Conservation (phyloP, 1,140 invertebrate genomes). For the Cydia splendana region DNA sequence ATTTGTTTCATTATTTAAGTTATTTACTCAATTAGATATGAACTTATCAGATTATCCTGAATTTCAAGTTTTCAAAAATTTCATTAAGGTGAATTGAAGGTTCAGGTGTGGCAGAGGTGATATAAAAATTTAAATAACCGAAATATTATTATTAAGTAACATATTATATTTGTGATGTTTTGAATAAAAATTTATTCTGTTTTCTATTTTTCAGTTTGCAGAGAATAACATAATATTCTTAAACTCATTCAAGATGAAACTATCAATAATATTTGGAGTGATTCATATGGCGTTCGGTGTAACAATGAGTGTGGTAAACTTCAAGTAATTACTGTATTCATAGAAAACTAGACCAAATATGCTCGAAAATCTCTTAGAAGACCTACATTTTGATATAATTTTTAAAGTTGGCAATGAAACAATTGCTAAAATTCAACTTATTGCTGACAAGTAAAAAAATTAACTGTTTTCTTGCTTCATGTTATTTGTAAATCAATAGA, state of each 20-base stretch:
- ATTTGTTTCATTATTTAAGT: too few species aligned
- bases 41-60: too few species aligned
- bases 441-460: not conserved
- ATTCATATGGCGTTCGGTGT: conserved; percentile 96
- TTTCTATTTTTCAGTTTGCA: conserved; percentile 84
- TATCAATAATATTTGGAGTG: conserved; percentile 95
- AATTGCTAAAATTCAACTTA: not conserved
- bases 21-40: too few species aligned
- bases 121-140: too few species aligned
- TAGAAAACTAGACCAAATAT: conserved; percentile 59
- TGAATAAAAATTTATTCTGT: not conserved
- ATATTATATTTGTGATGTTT: not conserved
- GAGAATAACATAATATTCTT: conserved; percentile 95
- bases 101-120: too few species aligned
- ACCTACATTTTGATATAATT: not conserved
- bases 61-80: too few species aligned
- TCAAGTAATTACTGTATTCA: conserved; percentile 83
- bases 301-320: conserved; percentile 90
- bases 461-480: not conserved
- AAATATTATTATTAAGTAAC: not conserved
- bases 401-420: not conserved
- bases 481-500: not conserved
- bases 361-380: not conserved
- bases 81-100: not conserved
- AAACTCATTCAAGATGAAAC: conserved; percentile 98